phyloP scores from a whole-genome alignment of 2,888 invertebrate species.

The Cephus nigrinus region DNA sequence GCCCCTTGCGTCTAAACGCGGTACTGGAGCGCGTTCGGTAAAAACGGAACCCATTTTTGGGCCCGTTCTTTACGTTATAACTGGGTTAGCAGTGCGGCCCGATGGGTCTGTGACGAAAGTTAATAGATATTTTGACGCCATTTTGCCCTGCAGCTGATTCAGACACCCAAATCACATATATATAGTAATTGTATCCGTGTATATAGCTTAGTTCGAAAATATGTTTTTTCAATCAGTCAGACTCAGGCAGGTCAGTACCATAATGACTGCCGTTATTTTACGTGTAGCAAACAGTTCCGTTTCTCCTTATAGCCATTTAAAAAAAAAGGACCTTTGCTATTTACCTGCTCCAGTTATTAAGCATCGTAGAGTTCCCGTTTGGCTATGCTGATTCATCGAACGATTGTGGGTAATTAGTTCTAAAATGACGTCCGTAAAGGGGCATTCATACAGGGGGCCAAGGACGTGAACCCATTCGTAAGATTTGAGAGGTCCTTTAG shows the following conservation, averaged over 20 bases:
- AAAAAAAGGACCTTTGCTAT: background rate
- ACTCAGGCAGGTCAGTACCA: slow-evolving; percentile 2
- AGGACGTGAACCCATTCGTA: slow-evolving; percentile 12
- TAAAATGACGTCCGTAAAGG: slow-evolving; percentile 9
- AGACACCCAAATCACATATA: background rate
- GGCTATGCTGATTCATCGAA: slow-evolving; percentile 14
- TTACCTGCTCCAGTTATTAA: background rate
- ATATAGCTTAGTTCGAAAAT: background rate
- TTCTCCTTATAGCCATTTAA: background rate
- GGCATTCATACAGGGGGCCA: slow-evolving; percentile 2
- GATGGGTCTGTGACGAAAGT: background rate
- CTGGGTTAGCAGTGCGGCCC: background rate
- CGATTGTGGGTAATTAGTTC: slow-evolving; percentile 15
- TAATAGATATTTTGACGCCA: slow-evolving; percentile 1
- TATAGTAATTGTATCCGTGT: background rate
- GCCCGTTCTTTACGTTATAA: background rate
- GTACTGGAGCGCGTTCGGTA: background rate
- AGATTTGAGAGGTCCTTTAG: slow-evolving; percentile 6
- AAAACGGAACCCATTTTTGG: background rate
- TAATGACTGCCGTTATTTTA: background rate
- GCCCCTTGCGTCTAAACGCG: background rate
- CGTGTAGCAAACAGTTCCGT: background rate
- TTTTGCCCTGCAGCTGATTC: background rate
- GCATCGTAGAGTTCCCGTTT: background rate
- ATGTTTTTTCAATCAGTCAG: background rate